Conservation (phyloP, 2,113 vertebrate species). For the Limnothrissa miodon region DNA sequence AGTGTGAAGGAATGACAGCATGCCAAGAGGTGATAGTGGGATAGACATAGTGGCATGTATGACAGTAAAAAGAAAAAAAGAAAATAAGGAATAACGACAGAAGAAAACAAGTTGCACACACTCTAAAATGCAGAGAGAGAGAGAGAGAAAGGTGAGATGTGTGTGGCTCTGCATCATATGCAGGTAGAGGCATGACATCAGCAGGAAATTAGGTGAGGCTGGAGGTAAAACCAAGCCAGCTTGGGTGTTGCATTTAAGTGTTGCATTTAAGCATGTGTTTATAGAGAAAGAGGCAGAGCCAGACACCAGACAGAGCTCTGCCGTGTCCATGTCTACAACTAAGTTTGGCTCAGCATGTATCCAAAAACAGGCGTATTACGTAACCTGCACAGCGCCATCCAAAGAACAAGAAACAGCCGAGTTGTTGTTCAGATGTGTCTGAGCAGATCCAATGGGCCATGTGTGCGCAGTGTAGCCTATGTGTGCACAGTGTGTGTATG, state of each 20-base stretch:
- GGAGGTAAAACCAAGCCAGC: slow-evolving; percentile 40
- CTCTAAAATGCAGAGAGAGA: neutral
- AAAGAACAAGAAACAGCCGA: slow-evolving; percentile 49
- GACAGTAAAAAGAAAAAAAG: neutral
- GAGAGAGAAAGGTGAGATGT: neutral
- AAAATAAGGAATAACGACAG: neutral
- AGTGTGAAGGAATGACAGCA: slow-evolving; percentile 13
- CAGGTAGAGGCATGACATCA: slow-evolving; percentile 51
- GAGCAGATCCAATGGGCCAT: neutral
- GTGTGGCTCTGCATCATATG: slow-evolving; percentile 5
- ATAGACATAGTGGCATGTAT: neutral
- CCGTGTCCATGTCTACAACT: slow-evolving; percentile 29
- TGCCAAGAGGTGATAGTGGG: slow-evolving; percentile 24
- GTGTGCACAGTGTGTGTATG: neutral
- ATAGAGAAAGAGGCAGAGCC: slow-evolving; percentile 12
- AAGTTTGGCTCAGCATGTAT: slow-evolving; percentile 31
- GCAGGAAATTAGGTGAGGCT: slow-evolving; percentile 50
- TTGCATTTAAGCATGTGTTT: slow-evolving; percentile 20
- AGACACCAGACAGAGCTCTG: neutral
- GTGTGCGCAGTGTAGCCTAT: neutral
- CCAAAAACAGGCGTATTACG: slow-evolving; percentile 43
- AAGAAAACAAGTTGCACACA: neutral
- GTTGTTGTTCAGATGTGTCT: slow-evolving; percentile 31
- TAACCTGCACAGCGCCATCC: slow-evolving; percentile 44
- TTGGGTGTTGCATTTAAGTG: slow-evolving; percentile 29